Base-by-base conservation (phyloP, 2,113 vertebrate genomes). In the Cercocebus atys region DNA sequence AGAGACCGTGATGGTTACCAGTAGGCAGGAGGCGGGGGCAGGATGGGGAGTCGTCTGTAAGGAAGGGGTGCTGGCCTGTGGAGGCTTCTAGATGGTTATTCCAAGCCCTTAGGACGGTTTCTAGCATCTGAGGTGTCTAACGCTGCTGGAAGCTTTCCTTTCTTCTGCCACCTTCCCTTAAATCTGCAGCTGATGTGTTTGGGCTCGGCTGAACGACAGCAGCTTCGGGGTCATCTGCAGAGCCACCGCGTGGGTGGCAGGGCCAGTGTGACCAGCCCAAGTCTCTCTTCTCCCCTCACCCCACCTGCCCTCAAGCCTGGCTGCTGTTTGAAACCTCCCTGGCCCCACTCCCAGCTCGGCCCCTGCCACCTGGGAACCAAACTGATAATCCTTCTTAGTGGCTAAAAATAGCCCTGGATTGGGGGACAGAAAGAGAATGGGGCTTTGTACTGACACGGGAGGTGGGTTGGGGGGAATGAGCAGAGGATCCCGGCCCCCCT, bases 321-420 rank as follows among this genome's bases (percentile, higher is more conserved):
- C 78, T 52, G 64, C 45, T 55, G 70, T n/a, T 23, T 40, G 70
- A 85, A 88, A 73, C 89, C 55, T 40, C 75, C 64, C 18, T 82
- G 89, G 97, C 78, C 40, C 17, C 18, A 22, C 72, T 81, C 97
- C 96, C 90, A 66, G 93, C 35, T 55, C 73, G 38, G 70, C 27
- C 92, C 61, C 79, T 75, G 92, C 76, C 97, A 94, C 95, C 97
- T 97, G 95, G 92, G 83, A 93, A 59, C 83, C 73, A 43, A 78
- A 76, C 68, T 59, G 91, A 93, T 97, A 97, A 97, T 96, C 97
- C 94, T 96, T 90, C 91, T 96, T 82, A 89, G 86, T 18, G 32
- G 82, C 95, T 97, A 97, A 98, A 97, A 97, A 97, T 97, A 97
- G 43, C 73, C 76, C 3, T 1, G 22, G 32, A 66, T 2, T 55